Percentiles rank a stretch among this genome's conserved stretches.
Conservation (phyloP, 2,113 vertebrate genomes). For the Gila orcuttii region DNA sequence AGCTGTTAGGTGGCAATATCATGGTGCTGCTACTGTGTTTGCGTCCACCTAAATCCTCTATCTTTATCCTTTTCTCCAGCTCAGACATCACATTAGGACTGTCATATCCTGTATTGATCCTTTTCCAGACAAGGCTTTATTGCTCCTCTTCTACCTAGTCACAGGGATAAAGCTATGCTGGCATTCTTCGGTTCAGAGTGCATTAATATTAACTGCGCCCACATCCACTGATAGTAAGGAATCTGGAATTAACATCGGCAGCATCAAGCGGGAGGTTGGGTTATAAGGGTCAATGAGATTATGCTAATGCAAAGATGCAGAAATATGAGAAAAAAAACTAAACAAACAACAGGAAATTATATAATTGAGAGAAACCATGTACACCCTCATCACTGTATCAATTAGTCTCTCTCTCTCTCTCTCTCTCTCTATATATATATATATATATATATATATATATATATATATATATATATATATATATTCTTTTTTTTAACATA, state of each 20-base stretch:
- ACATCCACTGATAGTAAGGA: slow-evolving; percentile 71
- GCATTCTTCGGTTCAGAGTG: slow-evolving; percentile 74
- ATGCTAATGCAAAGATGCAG: neutral
- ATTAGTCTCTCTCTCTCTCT: no score
- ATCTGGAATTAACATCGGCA: slow-evolving; percentile 7
- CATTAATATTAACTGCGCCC: slow-evolving; percentile 81
- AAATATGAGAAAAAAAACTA: neutral
- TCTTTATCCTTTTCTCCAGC: slow-evolving; percentile 37
- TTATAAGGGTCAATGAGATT: slow-evolving; percentile 1
- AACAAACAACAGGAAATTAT: neutral
- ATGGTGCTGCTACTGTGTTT: neutral
- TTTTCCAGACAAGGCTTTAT: slow-evolving; percentile 70
- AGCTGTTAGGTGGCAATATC: slow-evolving; percentile 57
- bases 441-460: no score
- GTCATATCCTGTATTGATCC: slow-evolving; percentile 79
- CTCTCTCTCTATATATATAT: no score
- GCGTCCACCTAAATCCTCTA: slow-evolving; percentile 35
- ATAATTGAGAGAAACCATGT: neutral
- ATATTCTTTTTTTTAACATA: no score
- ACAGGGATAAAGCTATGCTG: slow-evolving; percentile 67
- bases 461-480: no score
- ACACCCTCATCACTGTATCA: neutral
- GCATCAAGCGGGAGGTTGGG: neutral
- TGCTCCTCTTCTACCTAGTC: slow-evolving; percentile 70
- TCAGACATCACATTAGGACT: slow-evolving; percentile 70